Conservation (phyloP, 2,113 vertebrate species). For the Campylorhamphus procurvoides region DNA sequence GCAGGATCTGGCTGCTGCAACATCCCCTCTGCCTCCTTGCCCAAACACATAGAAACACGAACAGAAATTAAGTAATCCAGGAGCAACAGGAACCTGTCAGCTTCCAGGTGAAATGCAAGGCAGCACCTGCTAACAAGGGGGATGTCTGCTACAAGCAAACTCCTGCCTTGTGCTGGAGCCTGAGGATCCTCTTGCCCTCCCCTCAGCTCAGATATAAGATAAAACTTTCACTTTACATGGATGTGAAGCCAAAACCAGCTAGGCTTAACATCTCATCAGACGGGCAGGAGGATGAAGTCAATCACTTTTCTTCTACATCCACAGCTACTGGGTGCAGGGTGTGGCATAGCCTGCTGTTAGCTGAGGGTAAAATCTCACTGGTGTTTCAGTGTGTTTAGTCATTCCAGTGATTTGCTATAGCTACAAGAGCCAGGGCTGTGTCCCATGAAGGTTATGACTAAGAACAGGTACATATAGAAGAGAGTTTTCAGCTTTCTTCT, state of each 20-base stretch:
- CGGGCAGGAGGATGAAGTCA: neutral
- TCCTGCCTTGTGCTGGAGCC: neutral
- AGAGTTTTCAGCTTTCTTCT: neutral
- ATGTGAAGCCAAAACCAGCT: neutral
- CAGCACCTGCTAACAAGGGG: neutral
- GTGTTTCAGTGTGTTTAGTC: rapidly evolving
- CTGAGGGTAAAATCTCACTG: neutral
- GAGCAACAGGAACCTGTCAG: neutral
- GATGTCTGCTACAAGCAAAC: neutral
- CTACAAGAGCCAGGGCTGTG: neutral
- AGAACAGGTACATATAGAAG: rapidly evolving
- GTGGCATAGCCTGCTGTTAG: neutral
- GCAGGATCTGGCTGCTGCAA: neutral
- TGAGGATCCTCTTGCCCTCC: neutral
- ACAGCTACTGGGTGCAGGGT: neutral
- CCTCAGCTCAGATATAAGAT: neutral
- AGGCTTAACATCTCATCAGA: neutral
- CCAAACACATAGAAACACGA: neutral
- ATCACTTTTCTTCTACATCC: neutral
- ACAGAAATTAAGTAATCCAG: rapidly evolving
- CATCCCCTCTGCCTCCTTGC: neutral
- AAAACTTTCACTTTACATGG: neutral
- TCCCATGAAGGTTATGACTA: neutral
- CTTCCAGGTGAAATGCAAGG: neutral
- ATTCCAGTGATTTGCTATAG: neutral